A percentile compares a stretch with the other conserved stretches of the same genome.
These are phyloP conservation scores for Thymelicus acteon DNA, from an alignment of 2,888 invertebrate species.

Conservation along the genomic window DNA sequence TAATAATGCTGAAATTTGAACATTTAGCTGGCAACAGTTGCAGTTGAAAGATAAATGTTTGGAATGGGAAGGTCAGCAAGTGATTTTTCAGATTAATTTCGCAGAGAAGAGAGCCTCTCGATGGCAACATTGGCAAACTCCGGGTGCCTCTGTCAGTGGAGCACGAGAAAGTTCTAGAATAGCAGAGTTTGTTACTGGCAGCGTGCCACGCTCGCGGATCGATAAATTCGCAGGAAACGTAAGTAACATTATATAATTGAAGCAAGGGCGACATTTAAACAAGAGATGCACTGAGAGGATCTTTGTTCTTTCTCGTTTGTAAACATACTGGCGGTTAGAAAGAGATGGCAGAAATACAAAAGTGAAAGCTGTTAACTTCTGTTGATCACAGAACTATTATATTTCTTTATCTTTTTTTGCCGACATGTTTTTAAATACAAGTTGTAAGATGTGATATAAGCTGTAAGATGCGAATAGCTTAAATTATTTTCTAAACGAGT, in stretches of 20 bases:
- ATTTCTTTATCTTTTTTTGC: too few relatives aligned
- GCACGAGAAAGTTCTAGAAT: conserved; percentile 55
- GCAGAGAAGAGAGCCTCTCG: not conserved
- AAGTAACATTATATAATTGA: conserved; percentile 72
- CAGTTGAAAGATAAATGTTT: not conserved
- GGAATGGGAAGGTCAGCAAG: not conserved
- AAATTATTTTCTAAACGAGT: too few relatives aligned
- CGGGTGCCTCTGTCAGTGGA: conserved; percentile 10
- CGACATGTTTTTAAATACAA: too few relatives aligned
- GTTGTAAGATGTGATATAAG: too few relatives aligned
- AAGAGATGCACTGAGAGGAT: conserved; percentile 29
- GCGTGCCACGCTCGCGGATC: conserved; percentile 74
- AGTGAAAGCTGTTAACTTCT: too few relatives aligned
- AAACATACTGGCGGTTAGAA: too few relatives aligned
- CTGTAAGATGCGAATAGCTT: too few relatives aligned
- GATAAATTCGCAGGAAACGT: conserved; percentile 62
- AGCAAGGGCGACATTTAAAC: conserved; percentile 53
- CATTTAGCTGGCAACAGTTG: too few relatives aligned
- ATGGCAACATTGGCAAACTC: conserved; percentile 3
- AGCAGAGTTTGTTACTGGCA: conserved; percentile 74
- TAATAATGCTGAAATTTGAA: too few relatives aligned
- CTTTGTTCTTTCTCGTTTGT: not conserved
- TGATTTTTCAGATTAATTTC: not conserved
- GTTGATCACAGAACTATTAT: too few relatives aligned
- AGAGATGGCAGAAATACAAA: too few relatives aligned